Evolutionary conservation across 2,888 invertebrate species (phyloP).

Genomic region (Orthosia cruda): DNA sequence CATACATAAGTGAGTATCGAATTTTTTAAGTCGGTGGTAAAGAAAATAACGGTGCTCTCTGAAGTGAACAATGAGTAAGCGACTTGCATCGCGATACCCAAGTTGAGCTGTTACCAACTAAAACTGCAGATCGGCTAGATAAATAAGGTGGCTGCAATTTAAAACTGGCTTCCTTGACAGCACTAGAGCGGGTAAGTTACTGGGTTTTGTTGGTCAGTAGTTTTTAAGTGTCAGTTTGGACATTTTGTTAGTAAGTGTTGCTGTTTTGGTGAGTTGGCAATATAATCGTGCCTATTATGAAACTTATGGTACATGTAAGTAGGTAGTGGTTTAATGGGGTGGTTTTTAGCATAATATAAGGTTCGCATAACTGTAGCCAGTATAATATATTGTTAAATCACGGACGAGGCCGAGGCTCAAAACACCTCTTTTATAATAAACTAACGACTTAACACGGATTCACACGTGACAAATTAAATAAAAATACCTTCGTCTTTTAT

Average conservation of each 20-base stretch:
- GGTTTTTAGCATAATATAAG: no score
- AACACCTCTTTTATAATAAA: no score
- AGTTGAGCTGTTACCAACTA: conserved; percentile 48
- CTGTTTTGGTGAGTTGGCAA: not conserved
- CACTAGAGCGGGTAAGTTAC: conserved; percentile 23
- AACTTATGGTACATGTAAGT: no score
- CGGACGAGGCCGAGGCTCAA: no score
- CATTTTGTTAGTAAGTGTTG: not conserved
- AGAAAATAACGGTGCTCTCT: conserved; percentile 30
- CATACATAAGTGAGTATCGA: no score
- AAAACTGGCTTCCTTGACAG: conserved; percentile 45
- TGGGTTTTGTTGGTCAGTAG: not conserved
- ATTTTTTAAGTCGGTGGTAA: not conserved
- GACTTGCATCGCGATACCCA: conserved; percentile 36
- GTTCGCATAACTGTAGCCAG: no score
- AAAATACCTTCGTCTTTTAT: no score
- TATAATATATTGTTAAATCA: no score
- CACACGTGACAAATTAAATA: no score
- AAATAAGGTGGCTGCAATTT: conserved; percentile 60
- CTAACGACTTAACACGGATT: no score
- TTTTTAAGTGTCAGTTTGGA: not conserved
- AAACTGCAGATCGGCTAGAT: conserved; percentile 50
- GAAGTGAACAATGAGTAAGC: conserved; percentile 57
- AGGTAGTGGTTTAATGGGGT: no score
- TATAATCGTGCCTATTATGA: not conserved